Evolutionary conservation across 2,888 invertebrate species (phyloP).

Genomic region (Lepas anatifera): DNA sequence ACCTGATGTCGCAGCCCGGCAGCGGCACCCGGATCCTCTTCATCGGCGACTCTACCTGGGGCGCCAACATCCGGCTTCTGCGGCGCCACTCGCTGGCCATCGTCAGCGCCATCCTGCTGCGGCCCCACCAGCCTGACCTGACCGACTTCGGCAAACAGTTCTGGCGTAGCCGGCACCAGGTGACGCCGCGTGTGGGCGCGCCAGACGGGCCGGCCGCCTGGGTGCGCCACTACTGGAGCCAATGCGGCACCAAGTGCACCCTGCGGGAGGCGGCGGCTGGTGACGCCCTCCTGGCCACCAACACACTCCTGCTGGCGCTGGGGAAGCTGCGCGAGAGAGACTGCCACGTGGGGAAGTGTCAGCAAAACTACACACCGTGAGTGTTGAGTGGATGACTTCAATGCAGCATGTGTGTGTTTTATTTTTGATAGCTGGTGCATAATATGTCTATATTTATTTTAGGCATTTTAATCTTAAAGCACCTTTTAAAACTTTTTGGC

Average conservation of each 20-base stretch:
- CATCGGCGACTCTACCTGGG: constrained; percentile 23
- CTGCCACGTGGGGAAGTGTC: not conserved
- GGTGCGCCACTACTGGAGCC: not conserved
- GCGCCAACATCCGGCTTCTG: constrained; percentile 20
- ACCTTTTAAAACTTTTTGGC: too few species aligned
- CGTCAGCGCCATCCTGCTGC: not conserved
- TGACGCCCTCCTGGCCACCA: not conserved
- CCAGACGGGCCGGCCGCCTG: not conserved
- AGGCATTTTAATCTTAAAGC: too few species aligned
- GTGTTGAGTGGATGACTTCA: too few species aligned
- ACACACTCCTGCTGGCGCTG: not conserved
- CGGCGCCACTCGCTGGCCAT: not conserved
- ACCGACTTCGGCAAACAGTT: not conserved
- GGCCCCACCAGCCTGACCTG: not conserved
- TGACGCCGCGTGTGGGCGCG: not conserved
- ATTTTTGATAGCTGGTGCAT: too few species aligned
- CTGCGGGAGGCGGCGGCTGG: not conserved
- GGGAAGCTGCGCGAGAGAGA: not conserved
- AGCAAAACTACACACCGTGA: not conserved
- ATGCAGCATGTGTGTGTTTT: too few species aligned
- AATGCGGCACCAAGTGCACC: not conserved
- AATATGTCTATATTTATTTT: too few species aligned
- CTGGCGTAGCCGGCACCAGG: not conserved
- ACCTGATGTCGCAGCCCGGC: not conserved
- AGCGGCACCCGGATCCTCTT: constrained; percentile 17